These are phyloP conservation scores for Eustalomyia histrio DNA, from an alignment of 2,888 invertebrate species.

Conservation along the genomic window DNA sequence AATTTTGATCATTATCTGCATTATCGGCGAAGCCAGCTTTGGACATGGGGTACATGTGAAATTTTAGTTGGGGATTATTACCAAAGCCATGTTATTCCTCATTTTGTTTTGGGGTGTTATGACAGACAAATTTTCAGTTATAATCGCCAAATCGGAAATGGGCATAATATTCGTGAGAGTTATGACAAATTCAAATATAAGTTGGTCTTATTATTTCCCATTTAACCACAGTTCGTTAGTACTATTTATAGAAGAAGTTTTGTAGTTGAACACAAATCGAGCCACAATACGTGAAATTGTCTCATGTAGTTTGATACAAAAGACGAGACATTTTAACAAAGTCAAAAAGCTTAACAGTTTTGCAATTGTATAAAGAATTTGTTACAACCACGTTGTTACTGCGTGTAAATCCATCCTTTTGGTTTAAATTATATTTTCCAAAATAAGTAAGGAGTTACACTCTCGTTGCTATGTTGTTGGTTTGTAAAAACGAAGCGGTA, in stretches of 20 bases:
- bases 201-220: conserved; percentile 1
- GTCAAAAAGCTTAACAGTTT: conserved; percentile 59
- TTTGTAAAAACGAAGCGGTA: conserved; percentile 56
- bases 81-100: too few species aligned
- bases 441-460: conserved; percentile 38
- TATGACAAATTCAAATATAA: too few species aligned
- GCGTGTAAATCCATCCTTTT: conserved; percentile 40
- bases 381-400: conserved; percentile 9
- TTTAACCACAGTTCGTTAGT: not conserved
- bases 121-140: too few species aligned
- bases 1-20: too few species aligned
- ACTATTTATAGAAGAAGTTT: not conserved
- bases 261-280: conserved; percentile 3
- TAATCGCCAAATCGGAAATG: too few species aligned
- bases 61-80: too few species aligned
- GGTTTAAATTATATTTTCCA: conserved; percentile 44
- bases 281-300: conserved; percentile 46
- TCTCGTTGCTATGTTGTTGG: conserved; percentile 20
- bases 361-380: conserved; percentile 11
- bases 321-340: conserved; percentile 58
- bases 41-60: too few species aligned
- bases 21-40: too few species aligned
- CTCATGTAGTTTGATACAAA: conserved; percentile 44
- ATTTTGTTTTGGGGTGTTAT: too few species aligned
- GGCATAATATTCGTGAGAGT: too few species aligned